Evolutionary conservation across 2,797 vertebrate species (phyloP).

Genomic region (Tapera naevia): DNA sequence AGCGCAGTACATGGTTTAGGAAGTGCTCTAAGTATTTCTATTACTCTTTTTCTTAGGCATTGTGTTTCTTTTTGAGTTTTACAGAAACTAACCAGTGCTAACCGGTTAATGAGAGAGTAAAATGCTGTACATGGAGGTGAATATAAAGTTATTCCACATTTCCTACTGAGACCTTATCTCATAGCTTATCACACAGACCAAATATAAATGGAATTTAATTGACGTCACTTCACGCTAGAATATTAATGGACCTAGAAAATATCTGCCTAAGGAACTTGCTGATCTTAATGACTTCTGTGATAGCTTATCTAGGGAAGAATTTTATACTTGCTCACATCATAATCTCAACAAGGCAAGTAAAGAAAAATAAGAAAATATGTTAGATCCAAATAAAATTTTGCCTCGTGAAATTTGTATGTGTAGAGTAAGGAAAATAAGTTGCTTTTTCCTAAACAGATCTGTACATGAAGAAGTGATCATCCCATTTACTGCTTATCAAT

Average conservation of each 20-base stretch:
- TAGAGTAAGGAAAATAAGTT: not conserved
- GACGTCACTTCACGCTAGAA: not conserved
- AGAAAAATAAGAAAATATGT: not conserved
- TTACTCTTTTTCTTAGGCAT: not conserved
- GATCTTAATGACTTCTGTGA: not conserved
- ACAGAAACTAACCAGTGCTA: not conserved
- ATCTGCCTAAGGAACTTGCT: not conserved
- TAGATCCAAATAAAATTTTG: not conserved
- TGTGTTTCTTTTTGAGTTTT: not conserved
- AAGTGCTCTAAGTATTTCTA: not conserved
- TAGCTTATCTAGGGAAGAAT: conserved; percentile 14
- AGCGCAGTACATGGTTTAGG: not conserved
- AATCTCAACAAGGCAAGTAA: not conserved
- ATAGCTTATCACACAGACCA: not conserved
- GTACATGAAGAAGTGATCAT: not conserved
- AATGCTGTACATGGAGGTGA: not conserved
- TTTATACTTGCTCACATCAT: not conserved
- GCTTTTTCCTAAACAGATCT: not conserved
- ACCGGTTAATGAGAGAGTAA: not conserved
- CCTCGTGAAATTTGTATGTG: not conserved
- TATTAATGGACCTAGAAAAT: conserved; percentile 6
- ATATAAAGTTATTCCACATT: not conserved
- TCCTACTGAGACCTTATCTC: not conserved
- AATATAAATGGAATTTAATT: conserved; percentile 53
- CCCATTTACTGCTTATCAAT: not conserved